phyloP scores from a whole-genome alignment of 2,888 invertebrate genomes.

The Zeuzera pyrina region DNA sequence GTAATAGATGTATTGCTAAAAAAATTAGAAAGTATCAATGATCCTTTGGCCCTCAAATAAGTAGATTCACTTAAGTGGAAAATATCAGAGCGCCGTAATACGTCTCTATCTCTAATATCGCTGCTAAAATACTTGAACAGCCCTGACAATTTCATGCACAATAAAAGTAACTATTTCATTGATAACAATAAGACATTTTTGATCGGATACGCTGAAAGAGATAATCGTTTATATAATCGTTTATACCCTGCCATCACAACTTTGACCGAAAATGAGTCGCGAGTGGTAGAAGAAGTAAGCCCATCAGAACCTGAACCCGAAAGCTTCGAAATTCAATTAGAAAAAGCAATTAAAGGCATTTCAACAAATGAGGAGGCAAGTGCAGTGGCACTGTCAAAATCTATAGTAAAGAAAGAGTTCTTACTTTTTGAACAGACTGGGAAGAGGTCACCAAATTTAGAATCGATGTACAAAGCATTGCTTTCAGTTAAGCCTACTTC shows the following conservation, averaged over 20 bases:
- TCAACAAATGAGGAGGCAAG: constrained; percentile 11
- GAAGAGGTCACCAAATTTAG: constrained; percentile 13
- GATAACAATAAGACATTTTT: constrained; percentile 13
- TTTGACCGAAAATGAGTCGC: constrained; percentile 7
- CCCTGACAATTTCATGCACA: constrained; percentile 12
- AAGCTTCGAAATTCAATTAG: constrained; percentile 11
- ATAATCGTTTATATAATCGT: constrained; percentile 7
- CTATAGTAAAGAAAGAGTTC: constrained; percentile 13
- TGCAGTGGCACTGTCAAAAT: constrained; percentile 10
- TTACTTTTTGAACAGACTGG: constrained; percentile 14
- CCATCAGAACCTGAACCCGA: constrained; percentile 12
- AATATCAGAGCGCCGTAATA: constrained; percentile 14
- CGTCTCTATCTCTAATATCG: constrained; percentile 12
- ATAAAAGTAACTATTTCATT: constrained; percentile 11
- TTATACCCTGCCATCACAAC: constrained; percentile 7
- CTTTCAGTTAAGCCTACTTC: constrained; percentile 13
- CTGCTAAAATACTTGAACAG: constrained; percentile 13
- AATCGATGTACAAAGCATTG: constrained; percentile 13
- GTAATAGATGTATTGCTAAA: constrained; percentile 7
- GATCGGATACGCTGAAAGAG: constrained; percentile 8
- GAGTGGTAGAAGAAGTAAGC: constrained; percentile 8
- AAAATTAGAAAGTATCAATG: constrained; percentile 9
- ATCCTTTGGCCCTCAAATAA: constrained; percentile 12
- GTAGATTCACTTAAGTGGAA: constrained; percentile 12
- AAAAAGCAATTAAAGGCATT: constrained; percentile 13